Evolutionary conservation across 2,113 vertebrate species (phyloP), one percentile per base, ranked within the genome.

Genomic region (Gavialis gangeticus): DNA sequence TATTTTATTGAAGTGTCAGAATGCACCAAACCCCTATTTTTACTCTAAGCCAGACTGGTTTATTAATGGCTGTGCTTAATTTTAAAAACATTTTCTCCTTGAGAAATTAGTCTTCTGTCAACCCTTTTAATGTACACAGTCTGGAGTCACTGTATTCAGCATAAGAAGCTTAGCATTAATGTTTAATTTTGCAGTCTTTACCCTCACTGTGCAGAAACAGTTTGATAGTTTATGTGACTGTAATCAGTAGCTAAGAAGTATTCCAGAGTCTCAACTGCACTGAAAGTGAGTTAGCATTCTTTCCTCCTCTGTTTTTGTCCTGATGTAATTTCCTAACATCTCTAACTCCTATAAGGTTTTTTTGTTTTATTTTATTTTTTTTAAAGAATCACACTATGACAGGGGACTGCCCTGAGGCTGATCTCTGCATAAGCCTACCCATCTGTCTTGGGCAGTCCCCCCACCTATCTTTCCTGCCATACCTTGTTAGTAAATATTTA

Each of bases 81-180:
- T 98, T 98, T 98, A 97, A 97, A 98, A 97, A 95, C 75, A 94
- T 94, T 97, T 97, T 95, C 90, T 97, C 93, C 90, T 90, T 96
- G 83, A 88, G 91, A 97, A 98, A 97, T 97, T 96, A 96, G 92
- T 97, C 87, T 95, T 96, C 95, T 98, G 88, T 96, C 95, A 97
- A 85, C 76, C 91, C 71, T 59, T 95, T 37, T 96, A 95, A 95
- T 95, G 91, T 95, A 95, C 90, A 90, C 83, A 91, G 84, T 90
- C 94, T 93, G 73, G 95, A 97, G 93, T 88, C 87, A 59, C 69
- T 87, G 83, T 55, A 75, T 97, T 96, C 80, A 81, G 92, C 71
- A 89, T 95, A 94, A 96, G 89, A 92, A 87, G 92, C 88, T 96
- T 97, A 97, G 73, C 67, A 94, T 97, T 97, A 89, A 96, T 97